phyloP scores from a whole-genome alignment of 2,113 vertebrate genomes.

The Microtus ochrogaster region DNA sequence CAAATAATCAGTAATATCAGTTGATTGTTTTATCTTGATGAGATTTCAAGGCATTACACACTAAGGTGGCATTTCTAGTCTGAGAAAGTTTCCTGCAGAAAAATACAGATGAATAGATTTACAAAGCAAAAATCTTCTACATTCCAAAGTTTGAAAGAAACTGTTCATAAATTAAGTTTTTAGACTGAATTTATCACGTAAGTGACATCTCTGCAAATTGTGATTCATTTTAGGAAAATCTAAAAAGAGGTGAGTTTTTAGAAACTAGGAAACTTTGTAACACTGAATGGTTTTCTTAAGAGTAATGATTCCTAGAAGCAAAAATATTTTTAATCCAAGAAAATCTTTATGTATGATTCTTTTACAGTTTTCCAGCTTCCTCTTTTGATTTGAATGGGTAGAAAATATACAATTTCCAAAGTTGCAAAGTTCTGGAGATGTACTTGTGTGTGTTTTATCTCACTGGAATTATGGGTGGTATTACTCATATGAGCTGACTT shows the following conservation, averaged over 20 bases:
- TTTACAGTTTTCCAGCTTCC: neutral
- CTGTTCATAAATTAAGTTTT: slow-evolving; percentile 39
- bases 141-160: slow-evolving; percentile 36
- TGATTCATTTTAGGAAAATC: slow-evolving; percentile 55
- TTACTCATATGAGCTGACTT: neutral
- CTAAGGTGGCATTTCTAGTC: slow-evolving; percentile 15
- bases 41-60: slow-evolving; percentile 41
- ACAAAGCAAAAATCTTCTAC: neutral
- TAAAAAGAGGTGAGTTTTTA: slow-evolving; percentile 31
- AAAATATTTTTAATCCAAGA: slow-evolving; percentile 4
- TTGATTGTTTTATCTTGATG: slow-evolving; percentile 42
- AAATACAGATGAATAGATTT: slow-evolving; percentile 47
- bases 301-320: neutral
- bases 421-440: neutral
- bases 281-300: slow-evolving; percentile 34
- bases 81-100: slow-evolving; percentile 24
- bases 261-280: slow-evolving; percentile 3
- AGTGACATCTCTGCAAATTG: slow-evolving; percentile 41
- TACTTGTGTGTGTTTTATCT: neutral
- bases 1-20: slow-evolving; percentile 56
- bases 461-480: neutral
- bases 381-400: neutral
- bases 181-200: slow-evolving; percentile 52
- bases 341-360: neutral
- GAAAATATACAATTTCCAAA: neutral